phyloP scores from a whole-genome alignment of 2,797 vertebrate genomes.

The Helicolenus hilgendorfi region DNA sequence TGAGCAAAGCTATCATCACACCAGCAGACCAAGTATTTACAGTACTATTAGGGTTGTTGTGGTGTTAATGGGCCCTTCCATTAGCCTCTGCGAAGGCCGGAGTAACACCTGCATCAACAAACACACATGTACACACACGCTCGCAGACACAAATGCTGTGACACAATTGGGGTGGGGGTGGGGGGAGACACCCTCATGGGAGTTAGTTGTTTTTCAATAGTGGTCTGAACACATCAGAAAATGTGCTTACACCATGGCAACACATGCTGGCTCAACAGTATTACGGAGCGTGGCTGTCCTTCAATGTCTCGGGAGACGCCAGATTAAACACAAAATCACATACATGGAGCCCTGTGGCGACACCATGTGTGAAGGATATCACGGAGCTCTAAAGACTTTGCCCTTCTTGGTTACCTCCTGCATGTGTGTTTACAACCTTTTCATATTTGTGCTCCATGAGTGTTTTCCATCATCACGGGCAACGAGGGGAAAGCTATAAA shows the following conservation, averaged over 20 bases:
- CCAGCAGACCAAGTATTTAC: conserved; percentile 79
- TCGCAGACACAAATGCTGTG: conserved; percentile 33
- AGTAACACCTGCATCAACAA: conserved; percentile 83
- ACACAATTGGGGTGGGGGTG: conserved; percentile 32
- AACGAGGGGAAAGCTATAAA: conserved; percentile 43
- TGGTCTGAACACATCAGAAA: conserved; percentile 80
- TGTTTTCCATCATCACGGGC: conserved; percentile 46
- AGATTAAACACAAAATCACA: conserved; percentile 78
- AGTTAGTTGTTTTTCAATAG: conserved; percentile 80
- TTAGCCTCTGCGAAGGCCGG: conserved; percentile 72
- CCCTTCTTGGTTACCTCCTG: conserved; percentile 38
- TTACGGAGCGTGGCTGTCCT: conserved; percentile 81
- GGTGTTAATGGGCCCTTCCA: conserved; percentile 78
- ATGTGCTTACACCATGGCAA: conserved; percentile 86
- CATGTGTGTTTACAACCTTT: conserved; percentile 46
- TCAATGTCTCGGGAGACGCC: conserved; percentile 72
- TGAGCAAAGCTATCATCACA: conserved; percentile 79
- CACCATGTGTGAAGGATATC: conserved; percentile 54
- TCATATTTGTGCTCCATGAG: conserved; percentile 18
- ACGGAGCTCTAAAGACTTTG: conserved; percentile 30
- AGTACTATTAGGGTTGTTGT: conserved; percentile 77
- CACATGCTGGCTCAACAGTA: conserved; percentile 88
- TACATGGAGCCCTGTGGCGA: conserved; percentile 40
- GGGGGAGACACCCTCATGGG: conserved; percentile 57
- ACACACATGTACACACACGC: conserved; percentile 30